Evolutionary conservation across 2,888 invertebrate genomes (phyloP), one percentile per base, ranked within the genome.

Genomic region (Sicus ferrugineus): DNA sequence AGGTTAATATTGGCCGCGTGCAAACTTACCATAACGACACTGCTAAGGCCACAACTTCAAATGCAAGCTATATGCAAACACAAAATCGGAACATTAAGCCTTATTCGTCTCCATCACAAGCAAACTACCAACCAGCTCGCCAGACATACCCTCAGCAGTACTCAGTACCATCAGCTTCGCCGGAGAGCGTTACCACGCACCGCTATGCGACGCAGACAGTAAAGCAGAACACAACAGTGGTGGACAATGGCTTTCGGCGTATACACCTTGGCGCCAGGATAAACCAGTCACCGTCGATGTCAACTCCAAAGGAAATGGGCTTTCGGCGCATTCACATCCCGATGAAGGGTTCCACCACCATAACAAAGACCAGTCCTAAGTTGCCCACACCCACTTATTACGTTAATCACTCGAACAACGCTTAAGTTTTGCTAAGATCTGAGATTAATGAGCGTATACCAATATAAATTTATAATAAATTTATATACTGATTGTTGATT

Each of bases 281-380:
- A 7, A 23, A 38, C 11, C 65, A 38, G n/a, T n/a, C 5, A 59
- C 11, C 38, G n/a, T 28, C 50, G 21, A 42, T 11, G 3, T 26
- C 21, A 9, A 30, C 21, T 34, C 21, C 52, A 16, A 23, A 23
- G 2, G 65, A 52, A 9, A 14, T 54, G 14, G 42, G 54, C 9
- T 66, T 66, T 26, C 54, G 65, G 16, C 65, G 65, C 38, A 66
- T 66, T n/a, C 65, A 66, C 23, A 19, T 66, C n/a, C 65, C 65
- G 4, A 38, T 54, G 9, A 66, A 66, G 42, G 54, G 38, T 26
- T 6, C 61, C 23, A 42, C 5, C 28, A 7, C 38, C 19, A 56
- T 30, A 16, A 56, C 56, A 16, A 30, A 30, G n/a, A 56, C 30
- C 16, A 56, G 19, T 56, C 3, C 23, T n/a, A 56, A 56, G 56